Evolutionary conservation across 2,797 vertebrate species (phyloP), one percentile per base, ranked within the genome.

Genomic region (Melanotaenia boesemani): DNA sequence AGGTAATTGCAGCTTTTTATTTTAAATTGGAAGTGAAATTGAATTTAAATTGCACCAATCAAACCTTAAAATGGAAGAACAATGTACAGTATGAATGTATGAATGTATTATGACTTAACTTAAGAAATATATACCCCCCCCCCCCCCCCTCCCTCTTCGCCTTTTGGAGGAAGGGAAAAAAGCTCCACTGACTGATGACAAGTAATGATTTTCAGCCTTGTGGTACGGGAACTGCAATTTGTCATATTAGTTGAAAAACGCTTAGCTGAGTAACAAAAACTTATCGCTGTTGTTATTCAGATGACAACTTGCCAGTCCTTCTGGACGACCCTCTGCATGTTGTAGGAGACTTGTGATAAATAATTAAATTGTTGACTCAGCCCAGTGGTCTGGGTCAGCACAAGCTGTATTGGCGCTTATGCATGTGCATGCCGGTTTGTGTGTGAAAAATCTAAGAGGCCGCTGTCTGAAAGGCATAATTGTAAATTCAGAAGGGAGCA

Each of bases 301-400:
- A 71, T 57, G 74, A 86, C 84, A 83, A 67, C 62, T 57, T 34
- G 64, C 74, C 80, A 60, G 81, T 89, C 77, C 80, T 36, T 72
- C 78, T 30, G 78, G 84, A 79, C 72, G 0, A 75, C 72, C 55
- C 37, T 2, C 64, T 44, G 34, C 67, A 77, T 81, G 84, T 78
- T 84, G 85, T 59, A 61, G 60, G 55, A 73, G 77, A 68, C 78
- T 65, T 74, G 74, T 74, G 78, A 88, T 91, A 90, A 90, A 92
- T 91, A 90, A 92, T 90, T 89, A 87, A 92, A 91, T 90, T 79
- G 86, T 91, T 85, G 87, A 91, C 86, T 90, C 88, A 87, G 89
- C 83, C 76, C 78, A 85, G 76, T 79, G 87, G 87, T 86, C 82
- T 76, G 78, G 86, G 87, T 87, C 81, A 77, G 77, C 82, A 79